Conservation (phyloP, 1,140 invertebrate species). For the Atta texana region DNA sequence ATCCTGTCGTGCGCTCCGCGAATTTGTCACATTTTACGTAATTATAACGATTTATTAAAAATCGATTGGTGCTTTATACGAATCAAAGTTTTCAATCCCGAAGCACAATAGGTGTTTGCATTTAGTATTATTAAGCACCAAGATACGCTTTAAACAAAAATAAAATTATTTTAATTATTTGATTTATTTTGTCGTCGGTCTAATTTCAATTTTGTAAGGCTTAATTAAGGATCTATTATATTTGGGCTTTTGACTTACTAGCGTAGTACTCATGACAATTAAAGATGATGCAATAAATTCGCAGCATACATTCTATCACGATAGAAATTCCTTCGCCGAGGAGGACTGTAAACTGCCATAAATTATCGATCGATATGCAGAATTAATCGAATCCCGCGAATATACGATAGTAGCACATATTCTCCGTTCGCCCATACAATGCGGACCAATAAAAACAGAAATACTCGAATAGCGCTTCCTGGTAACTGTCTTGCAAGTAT, state of each 20-base stretch:
- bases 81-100: background rate
- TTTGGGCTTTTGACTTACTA: background rate
- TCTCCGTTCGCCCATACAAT: background rate
- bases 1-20: background rate
- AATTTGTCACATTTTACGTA: slow-evolving; percentile 21
- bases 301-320: slow-evolving; percentile 18
- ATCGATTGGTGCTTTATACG: background rate
- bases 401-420: slow-evolving; percentile 14
- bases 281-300: slow-evolving; percentile 52
- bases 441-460: slow-evolving; percentile 55
- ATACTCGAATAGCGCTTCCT: slow-evolving; percentile 13
- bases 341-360: slow-evolving; percentile 41
- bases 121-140: too few relatives aligned
- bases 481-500: slow-evolving; percentile 26
- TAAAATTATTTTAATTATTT: too few relatives aligned
- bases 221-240: too few relatives aligned
- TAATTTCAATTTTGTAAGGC: too few relatives aligned
- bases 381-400: slow-evolving; percentile 69
- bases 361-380: slow-evolving; percentile 65
- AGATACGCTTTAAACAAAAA: too few relatives aligned
- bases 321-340: slow-evolving; percentile 53
- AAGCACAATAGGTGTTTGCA: too few relatives aligned
- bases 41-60: slow-evolving; percentile 4
- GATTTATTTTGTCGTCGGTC: too few relatives aligned
- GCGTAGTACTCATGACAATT: slow-evolving; percentile 58